A percentile compares a stretch with the other conserved stretches of the same genome.
These are phyloP conservation scores for Baccha elongata DNA, from an alignment of 2,888 invertebrate species.

Conservation along the genomic window DNA sequence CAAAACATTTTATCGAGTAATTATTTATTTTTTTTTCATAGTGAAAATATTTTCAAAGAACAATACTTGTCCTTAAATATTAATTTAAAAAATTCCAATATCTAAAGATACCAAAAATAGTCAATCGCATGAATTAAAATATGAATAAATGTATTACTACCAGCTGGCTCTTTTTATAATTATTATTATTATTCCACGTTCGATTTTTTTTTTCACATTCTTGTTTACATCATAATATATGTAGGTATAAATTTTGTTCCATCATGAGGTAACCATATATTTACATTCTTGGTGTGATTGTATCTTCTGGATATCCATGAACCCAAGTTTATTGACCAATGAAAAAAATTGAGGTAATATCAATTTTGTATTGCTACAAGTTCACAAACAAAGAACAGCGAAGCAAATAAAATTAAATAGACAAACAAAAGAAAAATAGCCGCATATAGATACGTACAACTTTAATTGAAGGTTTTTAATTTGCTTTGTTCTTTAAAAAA, in stretches of 20 bases:
- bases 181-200: conserved; percentile 24
- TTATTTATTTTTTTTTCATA: too few relatives aligned
- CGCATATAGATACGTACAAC: background rate
- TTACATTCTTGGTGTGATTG: too few relatives aligned
- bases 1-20: too few relatives aligned
- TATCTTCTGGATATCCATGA: too few relatives aligned
- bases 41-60: too few relatives aligned
- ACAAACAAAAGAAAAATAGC: background rate
- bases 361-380: conserved; percentile 40
- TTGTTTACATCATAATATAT: too few relatives aligned
- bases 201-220: too few relatives aligned
- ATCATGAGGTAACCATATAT: conserved; percentile 62
- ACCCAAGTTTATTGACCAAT: too few relatives aligned
- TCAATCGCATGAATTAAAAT: too few relatives aligned
- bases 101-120: conserved; percentile 11
- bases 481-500: background rate
- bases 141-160: too few relatives aligned
- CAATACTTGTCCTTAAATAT: background rate
- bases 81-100: background rate
- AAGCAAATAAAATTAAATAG: background rate
- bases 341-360: conserved; percentile 51
- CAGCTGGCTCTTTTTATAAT: too few relatives aligned
- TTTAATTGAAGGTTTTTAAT: conserved; percentile 15
- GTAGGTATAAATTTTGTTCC: too few relatives aligned
- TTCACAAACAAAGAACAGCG: conserved; percentile 6